Evolutionary conservation across 2,113 vertebrate genomes (phyloP), one percentile per base, ranked within the genome.

Genomic region (Anarhynchus alexandrinus): DNA sequence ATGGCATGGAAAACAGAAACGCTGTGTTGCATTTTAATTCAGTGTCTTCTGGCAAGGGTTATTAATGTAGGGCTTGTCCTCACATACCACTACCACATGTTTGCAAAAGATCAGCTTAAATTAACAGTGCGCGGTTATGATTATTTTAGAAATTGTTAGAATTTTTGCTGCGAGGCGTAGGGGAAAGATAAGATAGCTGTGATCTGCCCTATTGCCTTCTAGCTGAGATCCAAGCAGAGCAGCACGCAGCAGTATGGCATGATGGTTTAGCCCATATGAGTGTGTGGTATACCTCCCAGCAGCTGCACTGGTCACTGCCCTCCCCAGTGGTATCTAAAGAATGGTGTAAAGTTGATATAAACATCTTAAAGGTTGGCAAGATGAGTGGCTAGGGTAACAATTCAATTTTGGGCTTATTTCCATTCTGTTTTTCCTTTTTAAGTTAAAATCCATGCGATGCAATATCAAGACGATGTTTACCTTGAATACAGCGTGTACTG

Each of bases 401-500:
- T 42, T 79, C 65, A n/a, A 76, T 87, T n/a, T 83, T 27, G 40
- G 49, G 11, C 34, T 96, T 45, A 15, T 87, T 77, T 91, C 45
- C 7, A 0, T 76, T 89, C 57, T 79, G 26, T 26, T 92, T 92
- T 84, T 85, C 76, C 30, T 86, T 72, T 94, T 79, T 1, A 79
- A 97, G 97, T 62, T 97, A 73, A 96, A 61, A 54, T 98, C 97
- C 74, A 98, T 96, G 92, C 95, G 61, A 25, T 99, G 98, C 12
- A 96, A 98, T 16, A 42, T 96, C 61, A 98, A 96, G 94, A 97
- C 81, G 6, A 97, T 8, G 42, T 97, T 98, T 71, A 78, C 84
- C 36, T 61, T 86, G 18, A 94, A 92, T 9, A 84, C 97, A 19
- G 96, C 74, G 2, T 99, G 99, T 93, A 99, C 98, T 30, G 84